Conservation (phyloP, 2,113 vertebrate species). For the Cynopterus brachyotis region DNA sequence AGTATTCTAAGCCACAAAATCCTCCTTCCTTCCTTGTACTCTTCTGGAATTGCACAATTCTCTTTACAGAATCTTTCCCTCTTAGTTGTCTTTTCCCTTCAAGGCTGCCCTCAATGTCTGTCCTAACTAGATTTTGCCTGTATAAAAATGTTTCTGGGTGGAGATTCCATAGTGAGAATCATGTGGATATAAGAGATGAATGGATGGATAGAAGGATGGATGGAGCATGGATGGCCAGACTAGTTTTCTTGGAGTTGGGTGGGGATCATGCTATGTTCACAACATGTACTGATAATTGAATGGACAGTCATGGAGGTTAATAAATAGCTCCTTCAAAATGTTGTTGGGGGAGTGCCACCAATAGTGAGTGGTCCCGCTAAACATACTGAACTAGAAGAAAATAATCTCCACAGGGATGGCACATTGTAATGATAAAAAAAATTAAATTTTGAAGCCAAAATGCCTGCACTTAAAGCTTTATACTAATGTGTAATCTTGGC, state of each 20-base stretch:
- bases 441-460: neutral
- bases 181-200: neutral
- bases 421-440: neutral
- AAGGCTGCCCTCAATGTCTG: neutral
- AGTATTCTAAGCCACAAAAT: neutral
- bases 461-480: neutral
- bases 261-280: neutral
- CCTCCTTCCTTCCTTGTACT: neutral
- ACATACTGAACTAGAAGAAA: neutral
- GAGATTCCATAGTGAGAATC: neutral
- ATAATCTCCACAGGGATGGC: neutral
- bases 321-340: constrained; percentile 5
- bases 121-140: neutral
- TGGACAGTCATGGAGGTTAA: neutral
- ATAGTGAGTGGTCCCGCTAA: neutral
- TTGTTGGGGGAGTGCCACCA: neutral
- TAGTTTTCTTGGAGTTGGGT: neutral
- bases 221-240: neutral
- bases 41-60: neutral
- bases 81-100: neutral
- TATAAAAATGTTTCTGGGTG: neutral
- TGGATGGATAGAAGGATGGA: neutral
- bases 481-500: neutral
- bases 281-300: neutral
- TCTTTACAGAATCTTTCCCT: neutral